Evolutionary conservation across 1,140 invertebrate genomes (phyloP).

Genomic region (Drosophila obscura): DNA sequence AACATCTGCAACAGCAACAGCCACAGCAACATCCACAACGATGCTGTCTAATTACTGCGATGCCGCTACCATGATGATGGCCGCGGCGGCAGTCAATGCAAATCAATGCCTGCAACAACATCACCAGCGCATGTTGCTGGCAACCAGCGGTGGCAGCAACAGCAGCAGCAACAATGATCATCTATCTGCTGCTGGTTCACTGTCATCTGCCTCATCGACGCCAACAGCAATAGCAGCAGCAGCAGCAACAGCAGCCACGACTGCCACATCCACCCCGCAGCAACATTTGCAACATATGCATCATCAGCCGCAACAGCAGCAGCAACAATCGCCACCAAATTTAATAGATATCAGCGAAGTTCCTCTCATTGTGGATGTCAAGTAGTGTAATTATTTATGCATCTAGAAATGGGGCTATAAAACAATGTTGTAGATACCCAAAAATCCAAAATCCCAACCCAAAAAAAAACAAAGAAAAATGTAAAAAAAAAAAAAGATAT

Average conservation of each 20-base stretch:
- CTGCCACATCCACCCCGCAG: slow-evolving; percentile 38
- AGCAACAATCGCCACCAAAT: slow-evolving; percentile 81
- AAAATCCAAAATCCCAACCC: slow-evolving; percentile 16
- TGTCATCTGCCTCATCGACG: slow-evolving; percentile 75
- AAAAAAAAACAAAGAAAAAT: slow-evolving; percentile 45
- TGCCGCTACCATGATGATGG: slow-evolving; percentile 83
- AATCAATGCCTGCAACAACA: slow-evolving; percentile 83
- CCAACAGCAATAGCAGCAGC: slow-evolving; percentile 55
- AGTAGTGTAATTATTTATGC: slow-evolving; percentile 82
- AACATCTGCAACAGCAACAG: slow-evolving; percentile 39
- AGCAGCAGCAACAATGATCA: slow-evolving; percentile 37
- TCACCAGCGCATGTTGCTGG: slow-evolving; percentile 73
- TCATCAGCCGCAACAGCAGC: slow-evolving; percentile 49
- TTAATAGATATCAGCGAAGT: slow-evolving; percentile 84
- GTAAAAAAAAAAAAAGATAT: slow-evolving; percentile 49
- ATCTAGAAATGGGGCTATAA: slow-evolving; percentile 60
- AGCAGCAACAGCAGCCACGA: slow-evolving; percentile 34
- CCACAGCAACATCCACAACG: slow-evolving; percentile 70
- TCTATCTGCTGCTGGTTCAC: slow-evolving; percentile 54
- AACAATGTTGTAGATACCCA: slow-evolving; percentile 49
- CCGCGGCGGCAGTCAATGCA: slow-evolving; percentile 81
- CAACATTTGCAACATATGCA: slow-evolving; percentile 32
- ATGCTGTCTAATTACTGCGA: slow-evolving; percentile 83
- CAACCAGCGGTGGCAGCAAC: slow-evolving; percentile 39
- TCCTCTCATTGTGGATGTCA: slow-evolving; percentile 84